Evolutionary conservation across 1,140 invertebrate genomes (phyloP), one percentile per base, ranked within the genome.

Genomic region (Acromyrmex echinatior): DNA sequence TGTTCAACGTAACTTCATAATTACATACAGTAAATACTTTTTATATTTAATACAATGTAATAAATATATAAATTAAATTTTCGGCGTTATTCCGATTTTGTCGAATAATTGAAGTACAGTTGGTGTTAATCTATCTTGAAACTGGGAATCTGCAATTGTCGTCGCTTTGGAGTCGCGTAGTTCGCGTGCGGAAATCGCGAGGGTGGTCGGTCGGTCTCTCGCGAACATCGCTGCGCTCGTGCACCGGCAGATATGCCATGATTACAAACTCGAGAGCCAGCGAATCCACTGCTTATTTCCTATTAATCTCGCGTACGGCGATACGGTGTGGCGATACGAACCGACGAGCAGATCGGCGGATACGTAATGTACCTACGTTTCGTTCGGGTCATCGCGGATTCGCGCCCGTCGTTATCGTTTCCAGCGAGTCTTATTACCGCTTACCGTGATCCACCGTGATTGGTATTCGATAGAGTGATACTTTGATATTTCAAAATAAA

Each of bases 171-270:
- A 60, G 81, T 16, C 77, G 82, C 76, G 76, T 74, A 74, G 78
- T 60, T 91, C 88, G 90, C 90, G 90, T 91, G 89, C 63, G 80
- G 87, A 89, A 91, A 91, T 91, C 89, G 68, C 76, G 79, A 89
- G 90, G 90, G 89, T 90, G 87, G 89, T 86, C 89, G 66, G 66
- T 51, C 66, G 66, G 14, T 70, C 66, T 77, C n/a, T 73, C 82
- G 87, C 51, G 53, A 60, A 70, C 31, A 70, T 49, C 65, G 25
- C 14, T 12, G 56, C n/a, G n/a, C 62, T 45, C 86, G 21, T 14
- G 74, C 68, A 56, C 74, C 77, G 77, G 71, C 85, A 62, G 71
- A 89, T 78, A 88, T 91, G 78, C 85, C 87, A 53, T 89, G 90
- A 91, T 91, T 91, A 91, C 87, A 87, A 89, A 91, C 88, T 91